Evolutionary conservation across 2,113 vertebrate species (phyloP).

Genomic region (Dicentrarchus labrax): DNA sequence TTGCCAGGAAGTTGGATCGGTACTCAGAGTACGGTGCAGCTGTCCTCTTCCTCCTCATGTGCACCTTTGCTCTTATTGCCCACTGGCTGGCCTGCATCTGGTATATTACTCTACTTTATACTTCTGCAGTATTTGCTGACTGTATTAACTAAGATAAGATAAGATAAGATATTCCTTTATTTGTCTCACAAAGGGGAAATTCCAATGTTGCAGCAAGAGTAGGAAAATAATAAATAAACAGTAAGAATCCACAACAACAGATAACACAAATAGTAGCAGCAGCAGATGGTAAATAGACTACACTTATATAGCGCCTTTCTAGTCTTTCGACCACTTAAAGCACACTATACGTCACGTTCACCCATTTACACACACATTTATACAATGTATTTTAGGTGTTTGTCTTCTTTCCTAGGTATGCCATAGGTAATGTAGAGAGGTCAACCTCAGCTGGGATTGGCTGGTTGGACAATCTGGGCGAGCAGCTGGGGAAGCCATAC

Average conservation of each 20-base stretch:
- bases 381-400: not conserved
- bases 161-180: too few species aligned
- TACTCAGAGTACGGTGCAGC: conserved; percentile 92
- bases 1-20: conserved; percentile 91
- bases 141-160: too few species aligned
- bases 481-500: conserved; percentile 90
- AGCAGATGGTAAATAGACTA: too few species aligned
- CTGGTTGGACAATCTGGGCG: conserved; percentile 90
- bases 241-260: too few species aligned
- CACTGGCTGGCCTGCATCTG: conserved; percentile 99
- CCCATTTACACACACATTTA: too few species aligned
- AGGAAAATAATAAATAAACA: too few species aligned
- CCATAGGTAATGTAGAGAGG: conserved; percentile 91
- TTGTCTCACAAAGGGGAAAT: too few species aligned
- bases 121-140: not conserved
- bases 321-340: too few species aligned
- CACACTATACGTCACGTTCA: too few species aligned
- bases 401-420: conserved; percentile 59
- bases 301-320: too few species aligned
- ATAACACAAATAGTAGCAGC: too few species aligned
- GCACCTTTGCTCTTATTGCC: conserved; percentile 87
- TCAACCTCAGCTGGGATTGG: conserved; percentile 83
- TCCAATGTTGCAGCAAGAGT: too few species aligned
- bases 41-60: conserved; percentile 82
- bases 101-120: conserved; percentile 83